These are phyloP conservation scores for Porites divaricata DNA, from an alignment of 92 coral and sea anemone species.

Conservation along the genomic window DNA sequence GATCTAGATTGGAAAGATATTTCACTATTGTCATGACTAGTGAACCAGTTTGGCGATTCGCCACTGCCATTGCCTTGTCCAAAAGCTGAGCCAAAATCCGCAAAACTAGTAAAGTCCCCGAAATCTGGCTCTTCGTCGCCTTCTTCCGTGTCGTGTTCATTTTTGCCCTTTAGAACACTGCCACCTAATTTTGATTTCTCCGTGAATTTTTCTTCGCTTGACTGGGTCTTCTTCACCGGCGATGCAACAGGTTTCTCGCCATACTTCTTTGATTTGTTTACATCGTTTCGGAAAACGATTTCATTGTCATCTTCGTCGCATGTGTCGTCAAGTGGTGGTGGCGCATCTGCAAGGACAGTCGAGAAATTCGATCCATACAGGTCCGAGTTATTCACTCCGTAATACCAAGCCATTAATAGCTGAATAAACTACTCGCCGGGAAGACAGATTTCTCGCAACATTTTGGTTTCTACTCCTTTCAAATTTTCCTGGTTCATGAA, in stretches of 20 bases:
- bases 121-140: conserved; percentile 42
- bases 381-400: conserved; percentile 84
- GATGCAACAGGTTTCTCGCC: conserved; percentile 42
- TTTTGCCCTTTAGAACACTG: neutral
- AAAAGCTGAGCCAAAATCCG: conserved; percentile 56
- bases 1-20: neutral
- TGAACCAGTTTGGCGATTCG: conserved; percentile 18
- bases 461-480: neutral
- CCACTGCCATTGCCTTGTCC: conserved; percentile 21
- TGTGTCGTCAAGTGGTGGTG: conserved; percentile 97
- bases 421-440: conserved; percentile 45
- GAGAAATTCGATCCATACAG: conserved; percentile 96
- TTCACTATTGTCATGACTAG: conserved; percentile 4
- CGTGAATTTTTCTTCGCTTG: conserved; percentile 9
- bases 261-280: conserved; percentile 51
- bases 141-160: neutral
- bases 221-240: conserved; percentile 11
- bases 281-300: conserved; percentile 76
- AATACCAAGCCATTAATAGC: conserved; percentile 64
- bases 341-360: conserved; percentile 94
- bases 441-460: neutral
- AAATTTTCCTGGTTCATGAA: neutral
- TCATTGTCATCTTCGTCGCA: conserved; percentile 82
- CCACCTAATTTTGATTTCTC: conserved; percentile 28
- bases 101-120: conserved; percentile 70